Evolutionary conservation across 2,113 vertebrate species (phyloP).

Genomic region (Pantherophis guttatus): DNA sequence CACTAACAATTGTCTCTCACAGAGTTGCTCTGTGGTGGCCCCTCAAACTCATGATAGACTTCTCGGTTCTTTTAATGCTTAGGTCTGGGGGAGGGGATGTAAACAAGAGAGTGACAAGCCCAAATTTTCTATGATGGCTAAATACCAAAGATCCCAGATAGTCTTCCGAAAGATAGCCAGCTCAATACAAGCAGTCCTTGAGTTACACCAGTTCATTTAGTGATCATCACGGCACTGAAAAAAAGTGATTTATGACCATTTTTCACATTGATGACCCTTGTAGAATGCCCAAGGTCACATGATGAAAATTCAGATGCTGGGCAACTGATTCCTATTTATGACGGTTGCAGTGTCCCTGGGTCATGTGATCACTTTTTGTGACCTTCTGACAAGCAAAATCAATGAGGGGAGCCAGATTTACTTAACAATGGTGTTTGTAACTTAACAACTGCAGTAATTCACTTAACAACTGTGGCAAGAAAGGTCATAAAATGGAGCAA

Average conservation of each 20-base stretch:
- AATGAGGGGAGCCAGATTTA: too few relatives aligned
- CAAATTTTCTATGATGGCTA: not conserved
- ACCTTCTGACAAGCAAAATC: too few relatives aligned
- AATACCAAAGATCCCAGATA: not conserved
- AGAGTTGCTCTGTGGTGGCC: too few relatives aligned
- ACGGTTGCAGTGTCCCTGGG: not conserved
- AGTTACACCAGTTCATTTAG: not conserved
- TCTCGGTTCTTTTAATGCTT: not conserved
- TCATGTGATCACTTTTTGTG: not conserved
- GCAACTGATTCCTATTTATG: too few relatives aligned
- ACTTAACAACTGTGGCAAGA: too few relatives aligned
- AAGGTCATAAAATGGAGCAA: too few relatives aligned
- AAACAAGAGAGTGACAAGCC: not conserved
- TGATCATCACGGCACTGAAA: not conserved
- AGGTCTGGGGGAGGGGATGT: not conserved
- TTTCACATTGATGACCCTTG: too few relatives aligned
- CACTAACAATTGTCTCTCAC: not conserved
- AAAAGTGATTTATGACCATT: too few relatives aligned
- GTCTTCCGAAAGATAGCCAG: not conserved
- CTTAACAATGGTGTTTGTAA: too few relatives aligned
- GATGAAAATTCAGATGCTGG: too few relatives aligned
- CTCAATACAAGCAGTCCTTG: not conserved
- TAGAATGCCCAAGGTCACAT: too few relatives aligned
- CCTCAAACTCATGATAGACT: not conserved
- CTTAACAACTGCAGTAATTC: too few relatives aligned